phyloP scores from a whole-genome alignment of 2,888 invertebrate species.

The Epinotia brunnichana region DNA sequence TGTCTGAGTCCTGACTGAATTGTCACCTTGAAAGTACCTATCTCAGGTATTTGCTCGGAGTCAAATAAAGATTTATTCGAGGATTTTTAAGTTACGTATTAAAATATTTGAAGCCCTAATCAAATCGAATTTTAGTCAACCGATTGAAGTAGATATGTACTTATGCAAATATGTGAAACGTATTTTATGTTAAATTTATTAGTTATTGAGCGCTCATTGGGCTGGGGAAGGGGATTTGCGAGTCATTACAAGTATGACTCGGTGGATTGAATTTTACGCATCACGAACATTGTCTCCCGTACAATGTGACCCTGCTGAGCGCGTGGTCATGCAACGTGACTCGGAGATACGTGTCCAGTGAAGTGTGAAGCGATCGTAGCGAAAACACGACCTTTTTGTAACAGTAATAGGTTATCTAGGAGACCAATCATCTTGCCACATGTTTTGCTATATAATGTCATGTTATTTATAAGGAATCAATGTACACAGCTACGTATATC shows the following conservation, averaged over 20 bases:
- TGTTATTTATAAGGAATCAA: too few relatives aligned
- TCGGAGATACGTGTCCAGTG: slow-evolving; percentile 15
- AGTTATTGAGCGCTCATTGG: slow-evolving; percentile 23
- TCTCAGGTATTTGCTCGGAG: not conserved
- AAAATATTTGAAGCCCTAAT: not conserved
- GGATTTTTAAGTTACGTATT: not conserved
- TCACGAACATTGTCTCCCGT: slow-evolving; percentile 64
- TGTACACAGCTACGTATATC: not conserved
- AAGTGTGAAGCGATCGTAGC: slow-evolving; percentile 15
- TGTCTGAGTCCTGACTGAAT: slow-evolving; percentile 51
- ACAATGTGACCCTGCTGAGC: slow-evolving; percentile 40
- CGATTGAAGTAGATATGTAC: not conserved
- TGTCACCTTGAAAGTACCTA: slow-evolving; percentile 25
- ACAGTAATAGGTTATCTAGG: too few relatives aligned
- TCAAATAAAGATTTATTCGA: not conserved
- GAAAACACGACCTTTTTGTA: slow-evolving; percentile 1
- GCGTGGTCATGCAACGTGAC: slow-evolving; percentile 48
- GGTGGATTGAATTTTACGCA: slow-evolving; percentile 58
- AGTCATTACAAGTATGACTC: slow-evolving; percentile 71
- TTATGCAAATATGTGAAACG: not conserved
- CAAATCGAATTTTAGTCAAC: not conserved
- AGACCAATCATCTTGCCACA: not conserved
- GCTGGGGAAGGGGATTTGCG: slow-evolving; percentile 55
- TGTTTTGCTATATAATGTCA: not conserved
- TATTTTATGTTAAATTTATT: not conserved